phyloP scores from a whole-genome alignment of 1,140 invertebrate genomes.

The Zaprionus capensis region DNA sequence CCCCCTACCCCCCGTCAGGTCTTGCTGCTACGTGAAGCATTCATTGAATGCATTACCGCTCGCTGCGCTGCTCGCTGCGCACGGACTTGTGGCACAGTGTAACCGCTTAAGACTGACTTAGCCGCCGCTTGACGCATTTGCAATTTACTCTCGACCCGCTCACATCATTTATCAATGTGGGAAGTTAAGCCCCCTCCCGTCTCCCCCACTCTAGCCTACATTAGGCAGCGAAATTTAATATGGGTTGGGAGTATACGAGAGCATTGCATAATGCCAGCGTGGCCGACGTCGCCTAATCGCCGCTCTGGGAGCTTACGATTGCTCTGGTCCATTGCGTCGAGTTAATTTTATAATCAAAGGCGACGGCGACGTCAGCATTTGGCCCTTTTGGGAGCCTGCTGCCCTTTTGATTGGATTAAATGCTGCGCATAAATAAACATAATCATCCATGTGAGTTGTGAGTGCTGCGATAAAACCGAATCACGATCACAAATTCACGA shows the following conservation, averaged over 20 bases:
- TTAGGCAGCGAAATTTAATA: conserved; percentile 69
- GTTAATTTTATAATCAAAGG: conserved; percentile 71
- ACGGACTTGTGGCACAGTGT: background rate
- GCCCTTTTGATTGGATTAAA: conserved; percentile 75
- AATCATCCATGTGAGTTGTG: conserved; percentile 59
- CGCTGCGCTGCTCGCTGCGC: conserved; percentile 1
- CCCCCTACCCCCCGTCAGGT: background rate
- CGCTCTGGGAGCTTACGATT: conserved; percentile 39
- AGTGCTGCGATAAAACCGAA: conserved; percentile 45
- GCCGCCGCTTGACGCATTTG: conserved; percentile 29
- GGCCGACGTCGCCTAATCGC: conserved; percentile 51
- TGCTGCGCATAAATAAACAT: conserved; percentile 78
- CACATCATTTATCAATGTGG: conserved; percentile 61
- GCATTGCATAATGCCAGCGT: conserved; percentile 40
- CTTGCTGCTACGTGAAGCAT: conserved; percentile 4
- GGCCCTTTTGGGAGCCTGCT: conserved; percentile 33
- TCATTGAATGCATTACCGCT: conserved; percentile 31
- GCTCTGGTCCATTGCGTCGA: conserved; percentile 42
- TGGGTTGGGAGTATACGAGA: conserved; percentile 32
- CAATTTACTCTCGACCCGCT: conserved; percentile 30
- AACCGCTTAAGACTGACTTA: conserved; percentile 34
- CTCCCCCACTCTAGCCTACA: conserved; percentile 38
- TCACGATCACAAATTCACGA: conserved; percentile 15
- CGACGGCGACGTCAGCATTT: background rate
- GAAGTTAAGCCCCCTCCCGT: conserved; percentile 40